Base-by-base conservation (phyloP, 2,797 vertebrate genomes). In the Scleropages formosus region DNA sequence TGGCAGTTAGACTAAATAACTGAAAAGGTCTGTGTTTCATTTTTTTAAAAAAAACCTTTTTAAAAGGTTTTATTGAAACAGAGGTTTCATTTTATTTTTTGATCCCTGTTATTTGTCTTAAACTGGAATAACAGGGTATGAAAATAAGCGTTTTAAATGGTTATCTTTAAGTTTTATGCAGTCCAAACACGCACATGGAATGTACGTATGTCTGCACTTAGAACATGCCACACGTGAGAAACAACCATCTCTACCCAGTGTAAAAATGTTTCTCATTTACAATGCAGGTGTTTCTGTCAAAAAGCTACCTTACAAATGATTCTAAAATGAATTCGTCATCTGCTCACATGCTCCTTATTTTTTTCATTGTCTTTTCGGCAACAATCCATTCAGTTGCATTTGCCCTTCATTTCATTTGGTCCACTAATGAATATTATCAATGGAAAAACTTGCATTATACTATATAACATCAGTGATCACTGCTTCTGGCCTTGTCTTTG, bases 121-220 rank as follows among this genome's bases (percentile, higher is more conserved):
- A 62, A 67, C 78, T 77, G 53, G 87, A 90, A 90, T 89, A 82
- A 85, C 78, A 85, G 75, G 80, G 80, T 90, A 56, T 39, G 80
- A 72, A 69, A 59, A 47, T 70, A 77, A 49, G 20, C 51, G 65
- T 84, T 82, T 80, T 65, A 62, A 61, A 49, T 75, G 60, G 80
- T 83, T 89, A 89, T 91, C 84, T 90, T 91, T 85, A 86, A 71
- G 80, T 84, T 90, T 90, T 87, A 91, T 76, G 72, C 80, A 72
- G 53, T 8, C 47, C 72, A 51, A 75, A 71, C 69, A 56, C 75
- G 71, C 82, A 87, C 82, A 63, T 74, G 73, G 82, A 74, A 78
- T 31, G 46, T 80, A 82, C 31, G 46, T 80, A 82, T 81, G 76
- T 73, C 39, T 75, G 73, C 39, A 56, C 70, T 24, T n/a, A 75